Evolutionary conservation across 2,113 vertebrate species (phyloP).

Genomic region (Suncus etruscus): DNA sequence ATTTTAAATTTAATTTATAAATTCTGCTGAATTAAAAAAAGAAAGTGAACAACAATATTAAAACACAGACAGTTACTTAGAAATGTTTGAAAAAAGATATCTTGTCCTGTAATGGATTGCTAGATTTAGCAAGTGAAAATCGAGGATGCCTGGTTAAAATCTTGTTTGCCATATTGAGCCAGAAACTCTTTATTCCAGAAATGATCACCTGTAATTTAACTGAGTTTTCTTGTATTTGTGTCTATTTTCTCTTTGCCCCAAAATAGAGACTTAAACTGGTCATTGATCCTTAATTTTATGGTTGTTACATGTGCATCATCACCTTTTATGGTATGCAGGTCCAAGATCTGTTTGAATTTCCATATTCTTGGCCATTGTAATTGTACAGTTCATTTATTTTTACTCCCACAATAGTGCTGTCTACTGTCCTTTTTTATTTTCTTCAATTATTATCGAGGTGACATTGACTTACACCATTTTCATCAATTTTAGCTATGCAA

Average conservation of each 20-base stretch:
- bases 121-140: background rate
- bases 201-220: background rate
- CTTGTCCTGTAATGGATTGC: background rate
- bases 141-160: background rate
- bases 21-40: constrained; percentile 7
- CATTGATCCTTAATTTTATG: background rate
- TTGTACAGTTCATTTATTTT: too few species aligned
- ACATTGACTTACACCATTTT: too few species aligned
- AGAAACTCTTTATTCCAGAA: background rate
- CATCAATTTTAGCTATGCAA: too few species aligned
- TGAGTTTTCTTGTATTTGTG: background rate
- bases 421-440: too few species aligned
- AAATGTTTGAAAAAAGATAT: background rate
- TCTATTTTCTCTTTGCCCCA: background rate
- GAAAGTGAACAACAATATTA: background rate
- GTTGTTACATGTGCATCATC: background rate
- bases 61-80: background rate
- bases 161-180: background rate
- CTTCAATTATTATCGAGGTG: too few species aligned
- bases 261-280: background rate
- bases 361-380: too few species aligned
- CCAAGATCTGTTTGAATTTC: too few species aligned
- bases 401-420: too few species aligned
- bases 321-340: background rate
- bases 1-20: constrained; percentile 26